Evolutionary conservation across 1,140 invertebrate genomes (phyloP).

Genomic region (Lordiphosa clarofinis): DNA sequence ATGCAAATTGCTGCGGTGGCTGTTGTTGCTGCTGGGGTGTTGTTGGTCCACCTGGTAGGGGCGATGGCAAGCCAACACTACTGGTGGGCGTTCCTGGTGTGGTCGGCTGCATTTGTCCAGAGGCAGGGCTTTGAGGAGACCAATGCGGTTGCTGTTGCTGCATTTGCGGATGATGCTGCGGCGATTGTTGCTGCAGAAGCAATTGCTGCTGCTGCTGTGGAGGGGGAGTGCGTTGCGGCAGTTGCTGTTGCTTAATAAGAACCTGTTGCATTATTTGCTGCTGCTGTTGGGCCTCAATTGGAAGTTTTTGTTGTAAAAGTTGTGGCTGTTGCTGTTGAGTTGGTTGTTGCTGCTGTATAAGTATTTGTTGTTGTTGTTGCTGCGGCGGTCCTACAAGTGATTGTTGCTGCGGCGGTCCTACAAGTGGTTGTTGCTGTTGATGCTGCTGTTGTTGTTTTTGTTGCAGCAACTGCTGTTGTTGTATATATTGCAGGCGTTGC

Average conservation of each 20-base stretch:
- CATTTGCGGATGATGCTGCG: slow-evolving; percentile 62
- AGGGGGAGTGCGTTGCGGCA: slow-evolving; percentile 61
- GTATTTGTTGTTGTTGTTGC: slow-evolving; percentile 61
- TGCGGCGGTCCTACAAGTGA: slow-evolving; percentile 39
- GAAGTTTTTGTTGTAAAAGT: slow-evolving; percentile 38
- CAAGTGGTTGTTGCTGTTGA: slow-evolving; percentile 41
- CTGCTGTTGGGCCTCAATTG: slow-evolving; percentile 44
- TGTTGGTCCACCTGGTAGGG: slow-evolving; percentile 57
- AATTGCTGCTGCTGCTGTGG: slow-evolving; percentile 49
- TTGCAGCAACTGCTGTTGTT: slow-evolving; percentile 65
- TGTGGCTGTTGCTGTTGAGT: slow-evolving; percentile 59
- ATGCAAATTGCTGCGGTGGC: slow-evolving; percentile 55
- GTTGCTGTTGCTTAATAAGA: slow-evolving; percentile 69
- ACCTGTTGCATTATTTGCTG: slow-evolving; percentile 74
- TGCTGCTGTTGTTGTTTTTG: slow-evolving; percentile 57
- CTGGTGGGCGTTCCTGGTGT: slow-evolving; percentile 64
- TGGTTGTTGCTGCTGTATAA: slow-evolving; percentile 52
- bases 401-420: slow-evolving; percentile 44
- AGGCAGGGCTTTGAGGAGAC: slow-evolving; percentile 61
- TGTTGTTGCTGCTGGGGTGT: slow-evolving; percentile 60
- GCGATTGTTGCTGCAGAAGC: slow-evolving; percentile 63
- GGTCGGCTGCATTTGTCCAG: slow-evolving; percentile 53
- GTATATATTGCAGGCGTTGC: slow-evolving; percentile 68
- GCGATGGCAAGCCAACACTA: slow-evolving; percentile 70
- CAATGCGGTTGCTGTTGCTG: slow-evolving; percentile 59